phyloP scores from a whole-genome alignment of 2,113 vertebrate species.

The Nannobrachium achirus region DNA sequence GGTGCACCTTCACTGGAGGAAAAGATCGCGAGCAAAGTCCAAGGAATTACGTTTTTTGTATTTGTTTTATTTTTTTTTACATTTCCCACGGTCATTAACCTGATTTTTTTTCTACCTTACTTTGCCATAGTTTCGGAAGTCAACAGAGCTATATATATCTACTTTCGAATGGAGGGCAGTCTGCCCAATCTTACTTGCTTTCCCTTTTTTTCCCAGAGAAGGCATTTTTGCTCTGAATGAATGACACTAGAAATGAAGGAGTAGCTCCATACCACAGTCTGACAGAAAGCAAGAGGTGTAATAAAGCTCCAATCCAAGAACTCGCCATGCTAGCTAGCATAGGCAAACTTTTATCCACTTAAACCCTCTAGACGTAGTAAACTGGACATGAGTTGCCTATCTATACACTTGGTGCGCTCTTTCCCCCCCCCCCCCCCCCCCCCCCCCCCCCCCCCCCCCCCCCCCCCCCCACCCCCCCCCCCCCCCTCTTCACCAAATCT shows the following conservation, averaged over 20 bases:
- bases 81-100: slow-evolving; percentile 98
- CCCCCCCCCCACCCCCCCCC: too few species aligned
- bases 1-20: background rate
- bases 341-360: too few species aligned
- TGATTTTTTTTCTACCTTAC: slow-evolving; percentile 91
- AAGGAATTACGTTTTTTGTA: slow-evolving; percentile 33
- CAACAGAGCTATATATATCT: slow-evolving; percentile 96
- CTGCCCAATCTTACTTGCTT: slow-evolving; percentile 97
- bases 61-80: slow-evolving; percentile 31
- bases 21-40: slow-evolving; percentile 30
- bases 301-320: background rate
- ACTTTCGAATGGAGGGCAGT: slow-evolving; percentile 97
- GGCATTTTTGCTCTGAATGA: slow-evolving; percentile 97
- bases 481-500: too few species aligned
- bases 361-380: too few species aligned
- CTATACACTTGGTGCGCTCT: too few species aligned
- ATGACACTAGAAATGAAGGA: slow-evolving; percentile 91
- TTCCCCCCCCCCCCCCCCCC: too few species aligned
- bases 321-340: too few species aligned
- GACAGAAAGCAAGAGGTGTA: slow-evolving; percentile 37
- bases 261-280: slow-evolving; percentile 47
- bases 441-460: too few species aligned
- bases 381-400: too few species aligned
- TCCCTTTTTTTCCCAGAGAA: slow-evolving; percentile 75
- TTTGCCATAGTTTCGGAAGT: slow-evolving; percentile 94